Evolutionary conservation across 1,140 invertebrate genomes (phyloP).

Genomic region (Bombus huntii): DNA sequence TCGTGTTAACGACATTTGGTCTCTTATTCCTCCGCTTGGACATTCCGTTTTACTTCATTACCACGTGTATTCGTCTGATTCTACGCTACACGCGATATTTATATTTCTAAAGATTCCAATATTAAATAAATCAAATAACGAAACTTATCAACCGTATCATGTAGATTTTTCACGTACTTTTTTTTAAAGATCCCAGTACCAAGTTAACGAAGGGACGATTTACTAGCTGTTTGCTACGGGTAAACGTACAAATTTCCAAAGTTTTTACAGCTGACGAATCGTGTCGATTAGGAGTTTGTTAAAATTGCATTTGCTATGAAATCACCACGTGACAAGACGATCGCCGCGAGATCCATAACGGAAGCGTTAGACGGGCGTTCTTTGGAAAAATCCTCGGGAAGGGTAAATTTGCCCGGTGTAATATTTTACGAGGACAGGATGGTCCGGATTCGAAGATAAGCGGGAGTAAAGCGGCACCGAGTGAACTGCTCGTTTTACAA

Average conservation of each 20-base stretch:
- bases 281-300: not conserved
- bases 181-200: not conserved
- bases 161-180: no score
- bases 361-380: not conserved
- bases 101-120: not conserved
- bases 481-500: conserved; percentile 44
- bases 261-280: not conserved
- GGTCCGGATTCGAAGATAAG: conserved; percentile 40
- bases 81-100: not conserved
- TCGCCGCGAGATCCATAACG: not conserved
- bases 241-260: no score
- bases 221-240: no score
- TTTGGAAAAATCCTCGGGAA: not conserved
- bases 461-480: conserved; percentile 16
- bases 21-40: no score
- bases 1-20: no score
- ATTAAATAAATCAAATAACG: not conserved
- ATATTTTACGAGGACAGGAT: conserved; percentile 45
- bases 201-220: not conserved
- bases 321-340: no score
- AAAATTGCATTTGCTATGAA: not conserved
- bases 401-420: conserved; percentile 40
- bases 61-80: not conserved
- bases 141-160: not conserved
- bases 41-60: not conserved